Percentiles rank a stretch among this genome's conserved stretches.
Evolutionary conservation across 2,113 vertebrate species (phyloP).

Genomic region (Chascanopsetta lugubris): DNA sequence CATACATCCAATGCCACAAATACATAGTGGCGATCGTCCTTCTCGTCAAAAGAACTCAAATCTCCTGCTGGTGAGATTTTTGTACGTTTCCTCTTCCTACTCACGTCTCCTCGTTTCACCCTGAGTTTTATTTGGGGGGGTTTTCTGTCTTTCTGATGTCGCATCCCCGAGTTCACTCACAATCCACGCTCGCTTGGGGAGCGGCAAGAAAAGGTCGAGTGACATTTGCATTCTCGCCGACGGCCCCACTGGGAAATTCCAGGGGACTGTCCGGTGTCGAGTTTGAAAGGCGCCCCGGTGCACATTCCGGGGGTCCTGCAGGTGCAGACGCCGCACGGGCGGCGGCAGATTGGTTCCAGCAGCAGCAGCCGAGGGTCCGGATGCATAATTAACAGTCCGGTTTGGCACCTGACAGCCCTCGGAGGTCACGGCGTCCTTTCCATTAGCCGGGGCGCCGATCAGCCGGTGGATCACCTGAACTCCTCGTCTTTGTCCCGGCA

Average conservation of each 20-base stretch:
- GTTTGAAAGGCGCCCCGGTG: not conserved
- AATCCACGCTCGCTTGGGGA: too few species aligned
- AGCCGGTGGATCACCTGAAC: conserved; percentile 63
- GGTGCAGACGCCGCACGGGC: conserved; percentile 70
- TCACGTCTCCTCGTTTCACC: too few species aligned
- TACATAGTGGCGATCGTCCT: too few species aligned
- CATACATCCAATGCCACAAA: too few species aligned
- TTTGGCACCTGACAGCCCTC: conserved; percentile 71
- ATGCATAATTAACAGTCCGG: conserved; percentile 80
- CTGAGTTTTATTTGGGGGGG: too few species aligned
- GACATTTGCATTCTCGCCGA: conserved; percentile 34
- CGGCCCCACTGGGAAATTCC: not conserved
- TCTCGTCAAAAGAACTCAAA: too few species aligned
- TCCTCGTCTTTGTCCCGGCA: conserved; percentile 66
- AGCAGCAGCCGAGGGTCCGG: conserved; percentile 54
- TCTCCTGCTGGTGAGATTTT: too few species aligned
- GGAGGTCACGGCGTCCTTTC: conserved; percentile 72
- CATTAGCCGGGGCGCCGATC: conserved; percentile 66
- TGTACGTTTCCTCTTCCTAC: too few species aligned
- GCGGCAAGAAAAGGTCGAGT: too few species aligned
- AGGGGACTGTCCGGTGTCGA: too few species aligned
- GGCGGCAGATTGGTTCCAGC: conserved; percentile 67
- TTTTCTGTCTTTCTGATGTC: too few species aligned
- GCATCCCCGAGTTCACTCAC: too few species aligned
- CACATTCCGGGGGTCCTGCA: conserved; percentile 42